A percentile compares a stretch with the other conserved stretches of the same genome.
Evolutionary conservation across 2,888 invertebrate species (phyloP).

Genomic region (Ichneumon xanthorius): DNA sequence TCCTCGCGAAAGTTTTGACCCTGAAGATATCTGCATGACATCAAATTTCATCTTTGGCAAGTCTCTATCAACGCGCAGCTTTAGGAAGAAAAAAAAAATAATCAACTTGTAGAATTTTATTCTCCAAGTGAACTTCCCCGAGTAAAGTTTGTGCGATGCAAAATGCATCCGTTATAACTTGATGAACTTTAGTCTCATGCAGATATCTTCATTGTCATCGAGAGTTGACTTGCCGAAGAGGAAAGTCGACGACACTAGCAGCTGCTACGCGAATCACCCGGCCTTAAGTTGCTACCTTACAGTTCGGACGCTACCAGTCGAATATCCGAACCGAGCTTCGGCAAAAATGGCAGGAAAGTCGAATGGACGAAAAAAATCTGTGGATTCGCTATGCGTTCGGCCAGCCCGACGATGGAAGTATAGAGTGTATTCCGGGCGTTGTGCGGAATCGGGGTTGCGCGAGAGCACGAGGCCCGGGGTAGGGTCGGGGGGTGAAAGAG

Average conservation of each 20-base stretch:
- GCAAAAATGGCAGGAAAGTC: slow-evolving; percentile 42
- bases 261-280: neutral
- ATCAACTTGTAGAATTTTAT: too few relatives aligned
- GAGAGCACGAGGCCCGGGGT: neutral
- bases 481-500: slow-evolving; percentile 44
- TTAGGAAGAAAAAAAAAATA: too few relatives aligned
- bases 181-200: too few relatives aligned
- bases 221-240: too few relatives aligned
- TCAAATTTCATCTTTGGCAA: too few relatives aligned
- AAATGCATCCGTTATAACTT: too few relatives aligned
- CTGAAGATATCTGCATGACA: too few relatives aligned
- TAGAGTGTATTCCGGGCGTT: neutral
- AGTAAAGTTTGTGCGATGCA: too few relatives aligned
- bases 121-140: too few relatives aligned
- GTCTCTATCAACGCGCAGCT: too few relatives aligned
- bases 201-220: too few relatives aligned
- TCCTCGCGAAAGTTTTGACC: too few relatives aligned
- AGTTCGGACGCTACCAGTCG: neutral
- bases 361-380: slow-evolving; percentile 65
- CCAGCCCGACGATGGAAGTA: slow-evolving; percentile 37
- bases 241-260: neutral
- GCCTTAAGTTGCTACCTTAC: neutral
- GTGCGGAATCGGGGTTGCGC: slow-evolving; percentile 5
- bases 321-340: slow-evolving; percentile 15
- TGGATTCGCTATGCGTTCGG: slow-evolving; percentile 63